These are phyloP conservation scores for Dryoscopus gambensis DNA, from an alignment of 2,113 vertebrate genomes.

Conservation along the genomic window DNA sequence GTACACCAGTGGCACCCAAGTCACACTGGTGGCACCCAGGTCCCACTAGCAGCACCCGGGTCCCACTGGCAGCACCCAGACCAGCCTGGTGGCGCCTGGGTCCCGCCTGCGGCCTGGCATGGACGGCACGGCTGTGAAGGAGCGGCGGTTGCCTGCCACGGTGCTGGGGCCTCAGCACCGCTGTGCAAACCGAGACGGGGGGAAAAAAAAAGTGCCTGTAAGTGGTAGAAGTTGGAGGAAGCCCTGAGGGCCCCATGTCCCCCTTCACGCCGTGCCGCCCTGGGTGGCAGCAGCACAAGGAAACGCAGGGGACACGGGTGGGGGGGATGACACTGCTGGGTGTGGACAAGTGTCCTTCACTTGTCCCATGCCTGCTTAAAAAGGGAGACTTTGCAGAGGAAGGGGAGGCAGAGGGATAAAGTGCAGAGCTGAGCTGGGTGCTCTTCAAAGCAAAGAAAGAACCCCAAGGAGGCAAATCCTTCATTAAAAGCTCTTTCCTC, in stretches of 20 bases:
- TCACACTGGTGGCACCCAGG: background rate
- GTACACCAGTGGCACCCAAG: background rate
- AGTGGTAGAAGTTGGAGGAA: background rate
- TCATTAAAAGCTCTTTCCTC: background rate
- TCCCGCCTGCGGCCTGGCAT: background rate
- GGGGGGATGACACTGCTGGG: background rate
- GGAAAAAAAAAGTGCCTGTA: background rate
- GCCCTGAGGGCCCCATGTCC: background rate
- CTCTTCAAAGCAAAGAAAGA: background rate
- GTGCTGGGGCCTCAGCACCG: background rate
- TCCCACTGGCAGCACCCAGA: background rate
- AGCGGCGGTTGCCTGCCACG: rapidly evolving
- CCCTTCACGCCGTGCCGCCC: rapidly evolving
- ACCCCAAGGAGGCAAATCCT: background rate
- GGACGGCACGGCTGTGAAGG: background rate
- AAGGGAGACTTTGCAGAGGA: background rate
- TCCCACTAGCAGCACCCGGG: background rate
- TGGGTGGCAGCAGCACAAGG: background rate
- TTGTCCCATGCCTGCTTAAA: background rate
- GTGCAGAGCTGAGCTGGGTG: constrained; percentile 2
- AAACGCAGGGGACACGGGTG: rapidly evolving
- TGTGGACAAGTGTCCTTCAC: background rate
- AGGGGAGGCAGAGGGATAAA: background rate
- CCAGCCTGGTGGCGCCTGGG: background rate
- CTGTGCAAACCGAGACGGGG: background rate